phyloP scores from a whole-genome alignment of 2,113 vertebrate species.

The Dicaeum eximium region DNA sequence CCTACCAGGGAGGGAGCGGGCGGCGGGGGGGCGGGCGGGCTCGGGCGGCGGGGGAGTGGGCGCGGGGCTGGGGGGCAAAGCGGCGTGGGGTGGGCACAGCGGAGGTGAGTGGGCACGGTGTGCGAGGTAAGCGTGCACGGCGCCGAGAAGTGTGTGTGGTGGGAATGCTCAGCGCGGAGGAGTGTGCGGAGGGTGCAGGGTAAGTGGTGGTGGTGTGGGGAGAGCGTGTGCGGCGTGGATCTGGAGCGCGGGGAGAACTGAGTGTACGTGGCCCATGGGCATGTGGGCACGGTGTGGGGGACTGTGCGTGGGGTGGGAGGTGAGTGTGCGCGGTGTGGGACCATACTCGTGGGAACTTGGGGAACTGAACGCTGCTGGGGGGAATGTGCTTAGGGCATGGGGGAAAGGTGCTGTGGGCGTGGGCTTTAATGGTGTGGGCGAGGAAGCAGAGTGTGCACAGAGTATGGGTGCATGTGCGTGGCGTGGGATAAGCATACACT shows the following conservation, averaged over 20 bases:
- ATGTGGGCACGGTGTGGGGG: background rate
- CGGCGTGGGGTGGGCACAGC: background rate
- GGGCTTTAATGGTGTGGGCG: background rate
- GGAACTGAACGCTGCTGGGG: no score
- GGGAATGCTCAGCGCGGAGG: background rate
- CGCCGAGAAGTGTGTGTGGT: background rate
- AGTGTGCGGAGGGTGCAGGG: background rate
- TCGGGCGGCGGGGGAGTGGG: background rate
- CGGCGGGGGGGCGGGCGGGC: background rate
- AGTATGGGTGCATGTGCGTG: background rate
- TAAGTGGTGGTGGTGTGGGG: background rate
- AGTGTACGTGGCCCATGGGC: background rate
- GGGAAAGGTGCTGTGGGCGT: background rate
- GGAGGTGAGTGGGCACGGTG: background rate
- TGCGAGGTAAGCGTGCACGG: background rate
- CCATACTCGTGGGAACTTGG: accelerated
- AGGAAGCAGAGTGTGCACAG: background rate
- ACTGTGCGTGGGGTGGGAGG: background rate
- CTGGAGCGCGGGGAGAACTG: background rate
- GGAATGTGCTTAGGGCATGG: background rate
- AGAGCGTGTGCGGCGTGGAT: background rate
- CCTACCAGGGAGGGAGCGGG: background rate
- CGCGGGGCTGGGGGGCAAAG: background rate
- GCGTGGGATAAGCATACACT: no score
- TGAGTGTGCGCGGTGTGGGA: background rate